Percentiles rank a stretch among this genome's conserved stretches.
These are phyloP conservation scores for Hyposmocoma kahamanoa DNA, from an alignment of 1,140 invertebrate genomes.

Conservation along the genomic window DNA sequence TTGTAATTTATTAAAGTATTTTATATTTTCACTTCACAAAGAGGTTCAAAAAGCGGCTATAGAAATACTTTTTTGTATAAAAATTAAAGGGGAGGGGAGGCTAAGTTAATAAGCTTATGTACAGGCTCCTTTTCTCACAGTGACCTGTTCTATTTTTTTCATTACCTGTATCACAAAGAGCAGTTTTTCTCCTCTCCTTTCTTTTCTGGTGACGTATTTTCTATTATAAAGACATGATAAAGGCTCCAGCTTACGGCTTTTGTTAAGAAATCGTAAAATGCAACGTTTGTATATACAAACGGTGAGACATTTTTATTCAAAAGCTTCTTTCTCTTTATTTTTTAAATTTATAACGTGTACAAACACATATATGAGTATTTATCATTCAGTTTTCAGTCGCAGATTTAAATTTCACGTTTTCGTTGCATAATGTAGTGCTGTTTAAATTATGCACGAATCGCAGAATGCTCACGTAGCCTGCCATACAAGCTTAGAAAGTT, in stretches of 20 bases:
- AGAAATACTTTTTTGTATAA: constrained; percentile 14
- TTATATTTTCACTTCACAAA: neutral
- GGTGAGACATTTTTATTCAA: too few relatives aligned
- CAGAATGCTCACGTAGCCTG: too few relatives aligned
- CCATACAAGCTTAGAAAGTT: too few relatives aligned
- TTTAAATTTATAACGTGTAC: too few relatives aligned
- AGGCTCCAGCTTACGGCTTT: constrained; percentile 35
- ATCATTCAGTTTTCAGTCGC: too few relatives aligned
- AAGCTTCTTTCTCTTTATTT: too few relatives aligned
- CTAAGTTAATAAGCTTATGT: constrained; percentile 50
- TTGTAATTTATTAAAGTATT: too few relatives aligned
- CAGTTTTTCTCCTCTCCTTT: constrained; percentile 39
- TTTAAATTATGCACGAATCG: too few relatives aligned
- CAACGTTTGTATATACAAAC: too few relatives aligned
- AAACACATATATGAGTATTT: too few relatives aligned
- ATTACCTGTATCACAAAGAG: constrained; percentile 55
- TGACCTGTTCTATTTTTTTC: constrained; percentile 53
- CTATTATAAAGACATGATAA: constrained; percentile 47
- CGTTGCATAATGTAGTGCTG: too few relatives aligned
- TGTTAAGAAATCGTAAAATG: constrained; percentile 51
- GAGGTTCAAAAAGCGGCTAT: constrained; percentile 4
- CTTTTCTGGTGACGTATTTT: constrained; percentile 42
- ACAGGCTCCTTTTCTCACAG: constrained; percentile 33
- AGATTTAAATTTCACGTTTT: too few relatives aligned
- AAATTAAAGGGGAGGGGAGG: constrained; percentile 22